phyloP scores from a whole-genome alignment of 2,888 invertebrate genomes.

The Dorcus hopei region DNA sequence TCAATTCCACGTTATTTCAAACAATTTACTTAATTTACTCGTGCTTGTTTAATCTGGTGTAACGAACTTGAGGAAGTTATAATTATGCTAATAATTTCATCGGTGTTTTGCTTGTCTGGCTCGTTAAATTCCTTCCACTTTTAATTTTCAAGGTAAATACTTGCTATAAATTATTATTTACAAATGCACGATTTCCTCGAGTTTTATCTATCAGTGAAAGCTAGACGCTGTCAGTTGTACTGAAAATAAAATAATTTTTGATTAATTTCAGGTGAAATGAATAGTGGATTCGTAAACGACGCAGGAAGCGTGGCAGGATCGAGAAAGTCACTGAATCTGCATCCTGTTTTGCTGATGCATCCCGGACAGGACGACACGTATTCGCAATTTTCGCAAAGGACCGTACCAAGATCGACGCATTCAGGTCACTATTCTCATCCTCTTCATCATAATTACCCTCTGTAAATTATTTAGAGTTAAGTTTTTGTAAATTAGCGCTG shows the following conservation, averaged over 20 bases:
- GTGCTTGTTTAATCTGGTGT: too few relatives aligned
- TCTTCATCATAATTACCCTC: slow-evolving; percentile 60
- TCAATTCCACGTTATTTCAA: too few relatives aligned
- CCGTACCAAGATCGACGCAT: slow-evolving; percentile 49
- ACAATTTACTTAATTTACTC: too few relatives aligned
- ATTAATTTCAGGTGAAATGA: slow-evolving; percentile 72
- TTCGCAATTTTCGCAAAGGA: slow-evolving; percentile 75
- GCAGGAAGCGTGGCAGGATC: slow-evolving; percentile 79
- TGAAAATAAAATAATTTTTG: not conserved
- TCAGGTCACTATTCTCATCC: slow-evolving; percentile 48
- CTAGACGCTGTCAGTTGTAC: too few relatives aligned
- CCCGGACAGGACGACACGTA: slow-evolving; percentile 68
- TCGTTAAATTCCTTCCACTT: too few relatives aligned
- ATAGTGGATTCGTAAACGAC: slow-evolving; percentile 83
- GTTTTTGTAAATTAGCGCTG: too few relatives aligned
- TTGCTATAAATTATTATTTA: not conserved
- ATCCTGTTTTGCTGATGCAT: slow-evolving; percentile 82
- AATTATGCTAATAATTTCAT: too few relatives aligned
- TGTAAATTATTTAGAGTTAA: not conserved
- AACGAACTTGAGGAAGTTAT: too few relatives aligned
- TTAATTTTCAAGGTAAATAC: too few relatives aligned
- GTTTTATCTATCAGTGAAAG: too few relatives aligned
- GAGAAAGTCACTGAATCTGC: slow-evolving; percentile 79
- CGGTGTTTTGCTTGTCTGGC: too few relatives aligned
- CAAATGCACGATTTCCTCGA: too few relatives aligned